These are phyloP conservation scores for Pogona vitticeps DNA, from an alignment of 2,113 vertebrate species.

Conservation along the genomic window DNA sequence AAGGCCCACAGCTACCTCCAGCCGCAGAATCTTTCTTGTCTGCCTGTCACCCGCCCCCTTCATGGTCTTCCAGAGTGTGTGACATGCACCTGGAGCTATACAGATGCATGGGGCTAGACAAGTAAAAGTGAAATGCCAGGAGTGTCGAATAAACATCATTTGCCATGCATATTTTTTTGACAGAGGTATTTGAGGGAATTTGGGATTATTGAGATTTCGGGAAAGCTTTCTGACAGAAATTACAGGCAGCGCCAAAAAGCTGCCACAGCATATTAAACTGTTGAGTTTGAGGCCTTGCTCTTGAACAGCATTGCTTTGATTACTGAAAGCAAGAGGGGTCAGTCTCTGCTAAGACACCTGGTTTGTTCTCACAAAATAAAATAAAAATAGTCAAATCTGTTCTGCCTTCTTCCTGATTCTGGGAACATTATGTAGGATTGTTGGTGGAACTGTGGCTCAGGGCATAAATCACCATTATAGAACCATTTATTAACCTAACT, in stretches of 20 bases:
- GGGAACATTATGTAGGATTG: neutral
- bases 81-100: constrained; percentile 14
- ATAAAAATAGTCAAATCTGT: neutral
- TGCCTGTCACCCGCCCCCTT: constrained; percentile 27
- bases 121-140: constrained; percentile 31
- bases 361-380: neutral
- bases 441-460: neutral
- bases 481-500: no score
- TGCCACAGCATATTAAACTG: constrained; percentile 31
- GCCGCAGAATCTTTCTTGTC: constrained; percentile 8
- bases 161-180: constrained; percentile 48
- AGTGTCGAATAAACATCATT: constrained; percentile 42
- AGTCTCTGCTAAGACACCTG: neutral
- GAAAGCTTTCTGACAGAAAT: constrained; percentile 45
- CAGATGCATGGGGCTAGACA: constrained; percentile 28
- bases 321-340: constrained; percentile 20
- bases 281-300: constrained; percentile 25
- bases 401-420: neutral
- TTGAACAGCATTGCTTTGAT: constrained; percentile 24
- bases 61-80: constrained; percentile 17
- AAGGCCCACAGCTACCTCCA: neutral
- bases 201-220: constrained; percentile 31
- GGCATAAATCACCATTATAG: no score
- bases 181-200: neutral
- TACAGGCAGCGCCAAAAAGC: constrained; percentile 24